Base-by-base conservation (phyloP, 2,797 vertebrate species). In the Silurus aristotelis region DNA sequence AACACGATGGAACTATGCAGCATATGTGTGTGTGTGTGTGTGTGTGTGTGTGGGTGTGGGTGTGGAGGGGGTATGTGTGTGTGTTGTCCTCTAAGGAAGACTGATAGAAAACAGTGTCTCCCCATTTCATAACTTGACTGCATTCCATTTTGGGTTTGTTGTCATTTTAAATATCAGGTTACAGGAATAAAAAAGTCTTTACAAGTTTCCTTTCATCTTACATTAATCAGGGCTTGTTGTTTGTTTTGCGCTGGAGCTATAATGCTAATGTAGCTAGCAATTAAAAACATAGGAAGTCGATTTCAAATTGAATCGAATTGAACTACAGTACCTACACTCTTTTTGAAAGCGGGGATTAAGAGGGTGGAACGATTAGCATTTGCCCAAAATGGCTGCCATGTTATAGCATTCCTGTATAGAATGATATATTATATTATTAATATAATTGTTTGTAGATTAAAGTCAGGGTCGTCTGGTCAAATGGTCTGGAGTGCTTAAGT, bases 1-100 rank as follows among this genome's bases (percentile, higher is more conserved):
- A 43, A 90, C 73, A 66, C 81, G 66, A 86, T 77, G 87, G 91
- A 86, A 86, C 91, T 93, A 85, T 91, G 89, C 87, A 90, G 90
- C 13, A 46, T 67, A 48, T 76, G 55, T 82, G 75, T 60, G 20
- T 55, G 25, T 76, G 46, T 92, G 60, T 66, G 61, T 75, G 52
- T 81, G 83, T 58, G 27, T 55, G n/a, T 76, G 46, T 61, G 63
- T 67, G 63, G 56, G 15, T 66, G 89, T 25, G 56, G 15, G 75
- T 63, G 58, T 79, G 82, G 31, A 31, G 31, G 31, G 31, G 31
- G 31, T 31, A 48, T 52, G 60, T 89, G 48, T 52, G 48, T 52
- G 48, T 52, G 48, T 52, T 89, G 85, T 89, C 60, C 86, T 86
- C 87, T 88, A 55, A 76, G 87, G 82, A 72, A 79, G 84, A 90